Conservation (phyloP, 53 echinoderm and acorn worm species). For the Arbacia lixula region DNA sequence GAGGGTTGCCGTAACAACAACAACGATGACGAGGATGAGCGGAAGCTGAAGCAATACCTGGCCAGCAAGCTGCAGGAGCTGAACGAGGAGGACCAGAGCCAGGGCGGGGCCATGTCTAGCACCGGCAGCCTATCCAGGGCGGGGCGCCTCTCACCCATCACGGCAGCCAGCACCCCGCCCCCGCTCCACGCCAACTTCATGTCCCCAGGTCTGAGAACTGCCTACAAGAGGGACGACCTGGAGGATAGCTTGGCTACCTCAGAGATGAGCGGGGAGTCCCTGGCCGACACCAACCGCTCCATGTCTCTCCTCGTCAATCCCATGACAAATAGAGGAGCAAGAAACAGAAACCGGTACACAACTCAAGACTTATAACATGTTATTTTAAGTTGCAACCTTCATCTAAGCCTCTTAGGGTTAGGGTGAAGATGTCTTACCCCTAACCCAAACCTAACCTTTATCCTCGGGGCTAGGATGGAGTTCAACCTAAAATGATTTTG, state of each 20-base stretch:
- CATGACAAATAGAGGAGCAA: constrained; percentile 39
- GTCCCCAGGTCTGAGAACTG: constrained; percentile 16
- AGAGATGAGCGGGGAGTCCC: constrained; percentile 19
- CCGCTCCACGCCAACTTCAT: constrained; percentile 32
- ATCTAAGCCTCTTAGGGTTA: too few species aligned
- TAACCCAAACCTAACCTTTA: too few species aligned
- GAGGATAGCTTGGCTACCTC: constrained; percentile 42
- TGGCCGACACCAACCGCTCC: constrained; percentile 24
- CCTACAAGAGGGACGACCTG: constrained; percentile 40
- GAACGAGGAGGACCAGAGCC: constrained; percentile 8
- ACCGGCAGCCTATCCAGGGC: neutral
- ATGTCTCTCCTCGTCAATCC: constrained; percentile 12
- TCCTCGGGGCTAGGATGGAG: too few species aligned
- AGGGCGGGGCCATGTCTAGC: neutral
- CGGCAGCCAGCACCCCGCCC: constrained; percentile 6
- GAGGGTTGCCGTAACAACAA: too few species aligned
- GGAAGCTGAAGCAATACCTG: constrained; percentile 25
- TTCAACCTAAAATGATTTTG: too few species aligned
- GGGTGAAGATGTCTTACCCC: too few species aligned
- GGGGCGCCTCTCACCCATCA: constrained; percentile 37
- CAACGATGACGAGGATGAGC: constrained; percentile 8
- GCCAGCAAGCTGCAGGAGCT: neutral
- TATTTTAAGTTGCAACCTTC: too few species aligned
- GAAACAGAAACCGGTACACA: constrained; percentile 23
- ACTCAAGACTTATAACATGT: neutral